Evolutionary conservation across 2,888 invertebrate genomes (phyloP), one percentile per base, ranked within the genome.

Genomic region (Iphiclides podalirius): DNA sequence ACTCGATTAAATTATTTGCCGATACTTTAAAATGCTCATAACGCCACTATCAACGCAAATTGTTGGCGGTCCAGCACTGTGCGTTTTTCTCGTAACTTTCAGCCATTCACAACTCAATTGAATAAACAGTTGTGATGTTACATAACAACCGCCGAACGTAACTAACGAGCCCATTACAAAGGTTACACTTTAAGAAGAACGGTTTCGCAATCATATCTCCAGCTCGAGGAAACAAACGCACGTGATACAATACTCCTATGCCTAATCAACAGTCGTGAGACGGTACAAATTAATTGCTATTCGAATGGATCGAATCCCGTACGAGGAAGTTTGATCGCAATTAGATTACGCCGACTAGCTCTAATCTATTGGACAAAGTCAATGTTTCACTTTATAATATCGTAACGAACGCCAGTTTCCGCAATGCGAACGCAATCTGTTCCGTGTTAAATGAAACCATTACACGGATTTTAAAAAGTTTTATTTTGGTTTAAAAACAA

Each of bases 131-230:
- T n/a, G n/a, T n/a, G n/a, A n/a, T n/a, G n/a, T n/a, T 55, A 41
- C 50, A 39, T 47, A 46, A 50, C 26, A 11, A 28, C 26, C 40
- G 35, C 23, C 4, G 26, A n/a, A 26, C 42, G 36, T 23, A 44
- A 13, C 41, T 41, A 47, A 47, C 47, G 31, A 41, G 14, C 4
- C n/a, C 36, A 41, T 47, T 47, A 17, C 40, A 47, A 41, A 41
- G 41, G 47, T 47, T 47, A 36, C 40, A 47, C 36, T 41, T 28
- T 37, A 48, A 36, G 13, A 37, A 31, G 42, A 20, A 48, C 37
- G 42, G 31, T 42, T 37, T 31, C 42, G 37, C 23, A 48, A 48
- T 47, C 47, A 17, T 12, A 34, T 37, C 12, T 35, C 40, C 23
- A 15, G n/a, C 17, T 17, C 31, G 14, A 13, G n/a, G 9, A 6